Conservation (phyloP, 2,888 invertebrate species). For the Toxonevra muliebris region DNA sequence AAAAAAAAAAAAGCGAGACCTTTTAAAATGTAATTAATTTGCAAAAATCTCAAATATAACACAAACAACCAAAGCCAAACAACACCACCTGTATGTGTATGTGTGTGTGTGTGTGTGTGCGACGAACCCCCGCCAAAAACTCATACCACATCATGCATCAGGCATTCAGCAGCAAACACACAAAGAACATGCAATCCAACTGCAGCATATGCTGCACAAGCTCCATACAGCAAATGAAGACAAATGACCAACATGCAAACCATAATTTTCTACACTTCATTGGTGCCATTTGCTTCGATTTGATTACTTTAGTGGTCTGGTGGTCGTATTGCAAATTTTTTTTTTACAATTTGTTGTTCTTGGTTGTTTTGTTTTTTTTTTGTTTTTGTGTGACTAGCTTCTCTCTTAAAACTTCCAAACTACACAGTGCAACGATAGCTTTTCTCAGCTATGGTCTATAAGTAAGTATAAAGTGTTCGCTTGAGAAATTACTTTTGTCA, state of each 20-base stretch:
- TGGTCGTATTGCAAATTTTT: background rate
- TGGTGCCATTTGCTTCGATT: slow-evolving; percentile 10
- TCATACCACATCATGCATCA: background rate
- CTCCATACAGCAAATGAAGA: slow-evolving; percentile 53
- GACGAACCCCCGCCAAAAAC: background rate
- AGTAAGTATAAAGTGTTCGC: slow-evolving; percentile 44
- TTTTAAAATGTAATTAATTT: slow-evolving; percentile 41
- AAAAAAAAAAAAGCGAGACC: slow-evolving; percentile 1
- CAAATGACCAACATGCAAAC: slow-evolving; percentile 61
- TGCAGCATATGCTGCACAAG: background rate
- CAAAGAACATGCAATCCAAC: background rate
- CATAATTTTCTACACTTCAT: slow-evolving; percentile 55
- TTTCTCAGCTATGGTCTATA: background rate
- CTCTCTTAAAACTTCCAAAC: no score
- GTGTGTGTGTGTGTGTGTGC: background rate
- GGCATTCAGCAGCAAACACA: background rate
- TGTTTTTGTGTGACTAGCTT: no score
- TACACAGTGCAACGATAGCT: no score
- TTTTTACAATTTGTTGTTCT: no score
- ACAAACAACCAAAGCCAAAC: background rate
- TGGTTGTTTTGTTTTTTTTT: no score
- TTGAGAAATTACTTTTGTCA: slow-evolving; percentile 49
- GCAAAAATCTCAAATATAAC: slow-evolving; percentile 4
- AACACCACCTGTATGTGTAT: background rate
- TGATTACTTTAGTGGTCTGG: background rate